Percentiles rank a stretch among this genome's conserved stretches.
These are phyloP conservation scores for Girardinichthys multiradiatus DNA, from an alignment of 2,113 vertebrate species.

Conservation along the genomic window DNA sequence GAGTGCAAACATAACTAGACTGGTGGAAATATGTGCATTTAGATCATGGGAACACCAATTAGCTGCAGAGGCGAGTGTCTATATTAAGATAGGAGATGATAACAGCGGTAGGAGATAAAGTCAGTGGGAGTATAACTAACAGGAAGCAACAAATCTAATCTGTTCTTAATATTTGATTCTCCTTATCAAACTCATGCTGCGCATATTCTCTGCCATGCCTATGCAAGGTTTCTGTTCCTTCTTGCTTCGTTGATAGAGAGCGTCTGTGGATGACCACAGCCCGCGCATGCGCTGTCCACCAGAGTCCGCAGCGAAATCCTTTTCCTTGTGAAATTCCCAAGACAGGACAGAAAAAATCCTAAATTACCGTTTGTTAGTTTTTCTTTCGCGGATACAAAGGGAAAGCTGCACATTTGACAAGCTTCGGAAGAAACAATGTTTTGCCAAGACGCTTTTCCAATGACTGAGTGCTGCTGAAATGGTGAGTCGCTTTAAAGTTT, in stretches of 20 bases:
- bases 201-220: neutral
- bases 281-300: conserved; percentile 65
- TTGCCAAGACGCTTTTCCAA: conserved; percentile 21
- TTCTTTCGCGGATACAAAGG: neutral
- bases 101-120: conserved; percentile 5
- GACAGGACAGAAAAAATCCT: conserved; percentile 32
- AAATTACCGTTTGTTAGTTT: neutral
- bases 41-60: neutral
- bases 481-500: conserved; percentile 75
- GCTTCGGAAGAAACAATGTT: neutral
- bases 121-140: conserved; percentile 10
- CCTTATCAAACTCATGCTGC: neutral
- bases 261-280: conserved; percentile 8
- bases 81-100: conserved; percentile 16
- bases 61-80: neutral
- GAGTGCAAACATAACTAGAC: no score
- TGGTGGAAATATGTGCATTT: no score
- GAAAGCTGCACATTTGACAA: neutral
- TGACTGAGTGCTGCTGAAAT: conserved; percentile 71
- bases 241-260: neutral
- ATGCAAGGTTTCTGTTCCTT: neutral
- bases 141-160: conserved; percentile 17
- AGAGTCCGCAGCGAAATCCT: conserved; percentile 31
- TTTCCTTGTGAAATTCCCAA: conserved; percentile 61
- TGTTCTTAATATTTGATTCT: conserved; percentile 2